These are phyloP conservation scores for Serinus canaria DNA, from an alignment of 2,113 vertebrate species.

Conservation along the genomic window DNA sequence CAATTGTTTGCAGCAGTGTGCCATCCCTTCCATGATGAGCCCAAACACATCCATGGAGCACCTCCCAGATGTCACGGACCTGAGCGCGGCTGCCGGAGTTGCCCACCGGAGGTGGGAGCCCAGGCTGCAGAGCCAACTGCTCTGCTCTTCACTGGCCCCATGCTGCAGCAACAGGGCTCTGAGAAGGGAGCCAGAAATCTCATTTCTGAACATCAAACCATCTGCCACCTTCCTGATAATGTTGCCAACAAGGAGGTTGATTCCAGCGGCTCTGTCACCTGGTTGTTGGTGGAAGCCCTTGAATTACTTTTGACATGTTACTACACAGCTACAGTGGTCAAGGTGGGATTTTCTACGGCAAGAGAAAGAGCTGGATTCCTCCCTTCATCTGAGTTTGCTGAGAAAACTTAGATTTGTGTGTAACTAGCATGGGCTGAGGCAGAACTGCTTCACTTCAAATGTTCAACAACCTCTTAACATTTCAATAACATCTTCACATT, in stretches of 20 bases:
- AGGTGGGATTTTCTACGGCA: not conserved
- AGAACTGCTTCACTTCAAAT: not conserved
- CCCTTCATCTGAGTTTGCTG: not conserved
- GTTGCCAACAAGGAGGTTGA: not conserved
- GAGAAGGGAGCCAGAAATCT: not conserved
- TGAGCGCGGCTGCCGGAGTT: accelerated
- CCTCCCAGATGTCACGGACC: accelerated
- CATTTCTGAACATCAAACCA: not conserved
- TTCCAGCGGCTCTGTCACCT: not conserved
- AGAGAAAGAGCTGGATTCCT: not conserved
- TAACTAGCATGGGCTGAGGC: not conserved
- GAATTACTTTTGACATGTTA: not conserved
- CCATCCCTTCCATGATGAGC: not conserved
- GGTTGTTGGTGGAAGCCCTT: not conserved
- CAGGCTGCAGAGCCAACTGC: not conserved
- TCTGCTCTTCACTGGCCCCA: not conserved
- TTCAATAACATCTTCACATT: not conserved
- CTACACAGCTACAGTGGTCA: not conserved
- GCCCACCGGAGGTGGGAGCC: accelerated
- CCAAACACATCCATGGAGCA: not conserved
- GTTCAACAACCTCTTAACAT: not conserved
- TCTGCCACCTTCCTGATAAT: not conserved
- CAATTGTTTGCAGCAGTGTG: not conserved
- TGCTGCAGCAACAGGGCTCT: accelerated
- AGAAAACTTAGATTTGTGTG: not conserved